phyloP scores from a whole-genome alignment of 2,113 vertebrate genomes.

The Calyptommatus sinebrachiatus region DNA sequence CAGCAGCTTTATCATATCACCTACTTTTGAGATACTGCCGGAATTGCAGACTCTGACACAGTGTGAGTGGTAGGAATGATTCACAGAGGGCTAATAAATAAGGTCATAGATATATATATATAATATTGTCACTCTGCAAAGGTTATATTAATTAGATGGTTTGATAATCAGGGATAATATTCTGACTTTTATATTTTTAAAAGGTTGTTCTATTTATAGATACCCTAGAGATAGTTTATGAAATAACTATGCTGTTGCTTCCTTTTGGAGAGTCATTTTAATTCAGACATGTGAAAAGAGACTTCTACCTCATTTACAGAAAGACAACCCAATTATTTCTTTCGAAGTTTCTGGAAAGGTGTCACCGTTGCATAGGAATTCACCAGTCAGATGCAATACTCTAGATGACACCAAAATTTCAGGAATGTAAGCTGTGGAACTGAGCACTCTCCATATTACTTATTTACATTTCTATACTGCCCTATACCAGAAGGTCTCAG shows the following conservation, averaged over 20 bases:
- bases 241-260: not conserved
- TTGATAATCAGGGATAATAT: slow-evolving; percentile 27
- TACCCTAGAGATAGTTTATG: not conserved
- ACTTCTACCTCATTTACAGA: not conserved
- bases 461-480: too few relatives aligned
- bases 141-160: slow-evolving; percentile 1
- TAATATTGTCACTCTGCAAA: slow-evolving; percentile 28
- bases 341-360: not conserved
- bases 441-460: too few relatives aligned
- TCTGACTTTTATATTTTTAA: slow-evolving; percentile 10
- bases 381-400: too few relatives aligned
- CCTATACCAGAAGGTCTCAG: too few relatives aligned
- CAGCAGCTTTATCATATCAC: slow-evolving; percentile 55
- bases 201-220: slow-evolving; percentile 8
- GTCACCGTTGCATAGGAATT: too few relatives aligned
- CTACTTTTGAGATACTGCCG: slow-evolving; percentile 21
- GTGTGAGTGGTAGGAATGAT: slow-evolving; percentile 5
- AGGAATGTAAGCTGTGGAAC: too few relatives aligned
- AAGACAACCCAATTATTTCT: not conserved
- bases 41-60: not conserved
- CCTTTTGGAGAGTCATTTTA: slow-evolving; percentile 9
- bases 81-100: slow-evolving; percentile 34
- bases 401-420: too few relatives aligned
- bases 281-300: not conserved
- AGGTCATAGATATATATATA: slow-evolving; percentile 21